These are phyloP conservation scores for Gymnorhina tibicen DNA, from an alignment of 2,113 vertebrate genomes.

Conservation along the genomic window DNA sequence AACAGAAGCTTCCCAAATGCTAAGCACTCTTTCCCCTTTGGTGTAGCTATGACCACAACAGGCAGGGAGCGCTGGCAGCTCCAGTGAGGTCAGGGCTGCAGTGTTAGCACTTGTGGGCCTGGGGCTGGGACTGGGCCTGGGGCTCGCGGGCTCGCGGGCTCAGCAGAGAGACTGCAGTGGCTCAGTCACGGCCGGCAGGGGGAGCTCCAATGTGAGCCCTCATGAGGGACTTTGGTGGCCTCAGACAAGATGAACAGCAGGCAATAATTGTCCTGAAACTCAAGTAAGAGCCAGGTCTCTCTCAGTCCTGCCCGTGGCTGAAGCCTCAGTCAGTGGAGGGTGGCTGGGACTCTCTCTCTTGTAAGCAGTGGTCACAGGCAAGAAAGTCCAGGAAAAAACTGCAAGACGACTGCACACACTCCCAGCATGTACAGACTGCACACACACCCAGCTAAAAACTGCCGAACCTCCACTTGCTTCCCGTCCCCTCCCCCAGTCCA, in stretches of 20 bases:
- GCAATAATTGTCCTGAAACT: neutral
- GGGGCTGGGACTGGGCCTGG: too few species aligned
- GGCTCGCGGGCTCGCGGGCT: too few species aligned
- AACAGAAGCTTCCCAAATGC: neutral
- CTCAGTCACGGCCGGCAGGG: neutral
- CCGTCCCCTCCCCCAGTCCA: neutral
- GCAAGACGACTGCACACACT: accelerated
- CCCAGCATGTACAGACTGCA: neutral
- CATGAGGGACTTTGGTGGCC: too few species aligned
- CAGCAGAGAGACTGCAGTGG: neutral
- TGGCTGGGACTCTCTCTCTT: neutral
- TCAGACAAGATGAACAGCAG: neutral
- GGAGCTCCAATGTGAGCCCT: neutral
- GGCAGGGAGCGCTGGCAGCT: neutral
- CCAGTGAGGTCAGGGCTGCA: neutral
- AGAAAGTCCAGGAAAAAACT: neutral
- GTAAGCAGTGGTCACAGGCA: neutral
- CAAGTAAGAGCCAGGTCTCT: neutral
- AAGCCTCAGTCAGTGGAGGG: neutral
- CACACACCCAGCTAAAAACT: neutral
- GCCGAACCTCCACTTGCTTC: neutral
- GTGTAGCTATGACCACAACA: too few species aligned
- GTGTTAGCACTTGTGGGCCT: too few species aligned
- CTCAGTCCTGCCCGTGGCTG: too few species aligned
- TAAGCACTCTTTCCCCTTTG: too few species aligned